These are phyloP conservation scores for Lepisosteus oculatus DNA, from an alignment of 2,113 vertebrate species.

Conservation along the genomic window DNA sequence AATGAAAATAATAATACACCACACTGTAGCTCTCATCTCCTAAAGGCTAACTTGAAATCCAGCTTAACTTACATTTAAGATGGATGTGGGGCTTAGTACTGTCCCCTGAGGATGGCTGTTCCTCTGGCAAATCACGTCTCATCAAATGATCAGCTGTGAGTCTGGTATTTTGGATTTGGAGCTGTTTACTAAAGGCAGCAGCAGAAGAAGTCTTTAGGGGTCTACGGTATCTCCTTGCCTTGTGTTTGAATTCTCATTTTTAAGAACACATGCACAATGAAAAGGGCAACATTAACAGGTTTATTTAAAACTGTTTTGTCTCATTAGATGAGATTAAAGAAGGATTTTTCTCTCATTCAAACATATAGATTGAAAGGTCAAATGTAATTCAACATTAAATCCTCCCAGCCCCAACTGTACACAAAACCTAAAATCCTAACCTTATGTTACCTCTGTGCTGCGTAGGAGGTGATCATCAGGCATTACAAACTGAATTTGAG, in stretches of 20 bases:
- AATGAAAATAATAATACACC: not conserved
- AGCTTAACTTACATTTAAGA: not conserved
- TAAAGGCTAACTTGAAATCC: not conserved
- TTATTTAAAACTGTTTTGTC: conserved; percentile 49
- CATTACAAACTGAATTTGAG: too few species aligned
- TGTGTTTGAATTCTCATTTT: conserved; percentile 66
- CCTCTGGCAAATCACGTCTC: too few species aligned
- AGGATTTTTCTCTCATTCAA: conserved; percentile 31
- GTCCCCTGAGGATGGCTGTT: not conserved
- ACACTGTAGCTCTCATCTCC: not conserved
- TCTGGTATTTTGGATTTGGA: too few species aligned
- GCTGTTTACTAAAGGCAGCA: too few species aligned
- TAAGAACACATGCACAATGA: conserved; percentile 58
- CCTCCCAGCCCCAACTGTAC: conserved; percentile 39
- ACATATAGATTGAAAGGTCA: conserved; percentile 48
- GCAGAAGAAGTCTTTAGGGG: not conserved
- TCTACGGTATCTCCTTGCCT: conserved; percentile 35
- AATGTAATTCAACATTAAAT: conserved; percentile 47
- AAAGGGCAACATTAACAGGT: conserved; percentile 40
- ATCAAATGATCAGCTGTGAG: too few species aligned
- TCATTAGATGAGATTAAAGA: conserved; percentile 44
- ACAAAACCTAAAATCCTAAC: conserved; percentile 7
- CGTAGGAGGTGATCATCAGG: not conserved
- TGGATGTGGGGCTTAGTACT: not conserved
- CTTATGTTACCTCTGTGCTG: not conserved